These are phyloP conservation scores for Sarcophaga bullata DNA, from an alignment of 1,140 invertebrate genomes.

Conservation along the genomic window DNA sequence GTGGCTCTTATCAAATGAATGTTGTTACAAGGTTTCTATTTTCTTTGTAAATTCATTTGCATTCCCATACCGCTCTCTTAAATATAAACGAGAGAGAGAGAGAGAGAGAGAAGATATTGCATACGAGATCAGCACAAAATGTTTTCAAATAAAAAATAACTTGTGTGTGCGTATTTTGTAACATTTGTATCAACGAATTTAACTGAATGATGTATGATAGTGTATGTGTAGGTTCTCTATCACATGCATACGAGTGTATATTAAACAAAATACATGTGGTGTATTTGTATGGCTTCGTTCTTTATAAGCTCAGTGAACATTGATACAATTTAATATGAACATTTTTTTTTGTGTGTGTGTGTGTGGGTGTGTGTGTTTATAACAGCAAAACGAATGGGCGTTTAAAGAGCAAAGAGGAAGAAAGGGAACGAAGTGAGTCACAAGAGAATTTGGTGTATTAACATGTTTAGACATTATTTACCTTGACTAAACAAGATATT, in stretches of 20 bases:
- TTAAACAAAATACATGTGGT: too few species aligned
- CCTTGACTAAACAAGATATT: slow-evolving; percentile 26
- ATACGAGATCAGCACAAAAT: background rate
- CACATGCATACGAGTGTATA: background rate
- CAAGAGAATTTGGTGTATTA: slow-evolving; percentile 17
- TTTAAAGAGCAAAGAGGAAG: too few species aligned
- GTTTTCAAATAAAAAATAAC: slow-evolving; percentile 5
- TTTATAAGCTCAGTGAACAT: too few species aligned
- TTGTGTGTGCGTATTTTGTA: background rate
- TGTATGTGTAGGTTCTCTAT: background rate
- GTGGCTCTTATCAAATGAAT: background rate
- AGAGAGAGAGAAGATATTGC: background rate
- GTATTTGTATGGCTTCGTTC: too few species aligned
- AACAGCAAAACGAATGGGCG: too few species aligned
- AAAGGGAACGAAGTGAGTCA: too few species aligned
- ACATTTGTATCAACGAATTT: slow-evolving; percentile 3
- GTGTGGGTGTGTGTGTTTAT: too few species aligned
- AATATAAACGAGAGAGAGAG: background rate
- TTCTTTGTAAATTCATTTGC: background rate
- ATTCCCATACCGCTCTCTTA: too few species aligned
- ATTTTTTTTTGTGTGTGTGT: too few species aligned
- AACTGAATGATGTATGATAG: background rate
- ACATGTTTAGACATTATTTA: slow-evolving; percentile 27
- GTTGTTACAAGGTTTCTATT: background rate
- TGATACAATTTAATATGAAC: too few species aligned